Percentiles rank a stretch among this genome's conserved stretches.
phyloP scores from a whole-genome alignment of 2,113 vertebrate genomes.

The Aleadryas rufinucha region DNA sequence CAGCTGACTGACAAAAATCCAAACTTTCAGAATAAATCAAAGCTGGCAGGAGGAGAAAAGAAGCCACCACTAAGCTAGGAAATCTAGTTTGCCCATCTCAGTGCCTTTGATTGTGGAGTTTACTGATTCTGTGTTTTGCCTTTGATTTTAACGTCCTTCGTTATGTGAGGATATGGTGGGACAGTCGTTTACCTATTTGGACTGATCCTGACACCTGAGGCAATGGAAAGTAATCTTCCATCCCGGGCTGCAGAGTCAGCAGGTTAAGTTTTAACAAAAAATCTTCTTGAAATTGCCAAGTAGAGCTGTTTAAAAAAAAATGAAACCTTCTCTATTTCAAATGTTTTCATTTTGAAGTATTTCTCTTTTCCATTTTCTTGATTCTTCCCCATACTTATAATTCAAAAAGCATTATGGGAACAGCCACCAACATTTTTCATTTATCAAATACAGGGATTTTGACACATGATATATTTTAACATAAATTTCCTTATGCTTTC shows the following conservation, averaged over 20 bases:
- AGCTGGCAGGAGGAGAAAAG: neutral
- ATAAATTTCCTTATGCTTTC: neutral
- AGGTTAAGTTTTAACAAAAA: neutral
- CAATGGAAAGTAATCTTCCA: neutral
- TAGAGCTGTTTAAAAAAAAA: neutral
- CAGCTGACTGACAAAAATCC: neutral
- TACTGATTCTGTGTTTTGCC: neutral
- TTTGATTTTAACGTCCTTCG: neutral
- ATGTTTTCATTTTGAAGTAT: neutral
- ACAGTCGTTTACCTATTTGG: neutral
- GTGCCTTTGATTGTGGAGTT: neutral
- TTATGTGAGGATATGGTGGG: neutral
- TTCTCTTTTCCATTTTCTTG: neutral
- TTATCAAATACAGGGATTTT: neutral
- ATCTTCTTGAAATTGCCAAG: neutral
- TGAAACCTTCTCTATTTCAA: neutral
- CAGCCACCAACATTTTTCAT: conserved; percentile 9
- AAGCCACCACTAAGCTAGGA: neutral
- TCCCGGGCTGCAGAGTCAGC: neutral
- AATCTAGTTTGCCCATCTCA: neutral
- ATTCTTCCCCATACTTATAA: neutral
- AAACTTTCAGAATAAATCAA: neutral
- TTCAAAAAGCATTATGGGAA: neutral
- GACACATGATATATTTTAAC: conserved; percentile 5
- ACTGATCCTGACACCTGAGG: neutral